Base-by-base conservation (phyloP, 2,888 invertebrate genomes). In the Rhagonycha fulva region DNA sequence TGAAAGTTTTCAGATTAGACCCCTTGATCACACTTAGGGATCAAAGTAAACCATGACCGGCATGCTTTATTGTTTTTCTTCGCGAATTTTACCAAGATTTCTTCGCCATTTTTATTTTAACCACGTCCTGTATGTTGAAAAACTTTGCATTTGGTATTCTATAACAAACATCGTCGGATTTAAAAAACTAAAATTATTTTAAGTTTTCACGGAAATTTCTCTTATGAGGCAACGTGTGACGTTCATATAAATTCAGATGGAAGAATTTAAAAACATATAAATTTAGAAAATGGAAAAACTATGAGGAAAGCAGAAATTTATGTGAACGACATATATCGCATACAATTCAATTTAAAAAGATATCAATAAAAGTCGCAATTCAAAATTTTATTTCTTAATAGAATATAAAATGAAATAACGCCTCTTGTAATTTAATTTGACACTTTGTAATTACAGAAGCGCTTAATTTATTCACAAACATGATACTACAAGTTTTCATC, bases 61-160 rank as follows among this genome's bases (percentile, higher is more conserved):
- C 75, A 79, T 80, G 76, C 79, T 76, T 80, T 79, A 81, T 81
- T 80, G 79, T 81, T 81, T 79, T 76, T 73, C 68, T 72, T 76
- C 69, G 30, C 62, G 47, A 47, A 61, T 70, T 68, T 63, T 70
- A 9, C 9, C 63, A 66, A n/a, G 26, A 66, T n/a, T 68, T 69
- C 32, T 28, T 74, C 24, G 47, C 47, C 60, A 28, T 47, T 69
- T 74, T 67, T 61, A 74, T 74, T 74, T 74, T 30, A 66, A 67
- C 63, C 74, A 74, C 74, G 70, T 66, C 62, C 32, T 72, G 70
- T 26, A 19, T 47, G 62, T 72, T 63, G 3, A 23, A 14, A 32
- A 66, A 47, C 23, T 66, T 72, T 32, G 26, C 61, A 10, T 68
- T 62, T 68, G 62, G 23, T 66, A 24, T 23, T 12, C 26, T 12